A percentile compares a stretch with the other conserved stretches of the same genome.
Conservation (phyloP, 2,113 vertebrate species). For the Dryoscopus gambensis region DNA sequence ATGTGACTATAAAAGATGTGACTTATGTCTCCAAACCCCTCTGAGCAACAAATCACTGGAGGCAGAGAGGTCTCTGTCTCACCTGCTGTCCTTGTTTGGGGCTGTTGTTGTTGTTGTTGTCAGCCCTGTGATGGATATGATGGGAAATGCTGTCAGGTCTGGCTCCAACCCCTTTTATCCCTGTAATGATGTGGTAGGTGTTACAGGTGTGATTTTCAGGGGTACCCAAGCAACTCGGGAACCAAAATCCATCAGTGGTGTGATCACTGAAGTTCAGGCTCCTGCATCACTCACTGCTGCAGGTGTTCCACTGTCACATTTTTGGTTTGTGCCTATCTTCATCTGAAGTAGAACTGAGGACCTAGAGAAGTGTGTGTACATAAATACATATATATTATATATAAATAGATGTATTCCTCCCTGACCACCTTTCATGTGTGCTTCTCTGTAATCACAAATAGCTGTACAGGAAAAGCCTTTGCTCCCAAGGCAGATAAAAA, state of each 20-base stretch:
- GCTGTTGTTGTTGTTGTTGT: background rate
- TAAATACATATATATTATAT: background rate
- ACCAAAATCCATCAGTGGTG: background rate
- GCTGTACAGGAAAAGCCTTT: background rate
- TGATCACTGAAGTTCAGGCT: background rate
- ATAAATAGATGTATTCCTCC: background rate
- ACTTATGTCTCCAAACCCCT: background rate
- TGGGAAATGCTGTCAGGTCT: background rate
- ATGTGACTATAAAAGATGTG: background rate
- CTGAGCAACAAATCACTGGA: background rate
- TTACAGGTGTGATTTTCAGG: background rate
- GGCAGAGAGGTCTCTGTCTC: background rate
- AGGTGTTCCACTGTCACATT: background rate
- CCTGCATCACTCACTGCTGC: background rate
- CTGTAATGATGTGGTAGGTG: background rate
- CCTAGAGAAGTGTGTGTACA: background rate
- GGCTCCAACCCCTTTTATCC: background rate
- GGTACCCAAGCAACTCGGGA: background rate
- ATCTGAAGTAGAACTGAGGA: background rate
- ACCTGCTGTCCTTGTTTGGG: background rate
- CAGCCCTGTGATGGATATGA: background rate
- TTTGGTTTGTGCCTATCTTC: background rate
- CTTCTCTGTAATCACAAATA: background rate
- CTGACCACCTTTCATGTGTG: background rate
- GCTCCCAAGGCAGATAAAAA: background rate